Evolutionary conservation across 2,888 invertebrate species (phyloP).

Genomic region (Erpobdella octoculata): DNA sequence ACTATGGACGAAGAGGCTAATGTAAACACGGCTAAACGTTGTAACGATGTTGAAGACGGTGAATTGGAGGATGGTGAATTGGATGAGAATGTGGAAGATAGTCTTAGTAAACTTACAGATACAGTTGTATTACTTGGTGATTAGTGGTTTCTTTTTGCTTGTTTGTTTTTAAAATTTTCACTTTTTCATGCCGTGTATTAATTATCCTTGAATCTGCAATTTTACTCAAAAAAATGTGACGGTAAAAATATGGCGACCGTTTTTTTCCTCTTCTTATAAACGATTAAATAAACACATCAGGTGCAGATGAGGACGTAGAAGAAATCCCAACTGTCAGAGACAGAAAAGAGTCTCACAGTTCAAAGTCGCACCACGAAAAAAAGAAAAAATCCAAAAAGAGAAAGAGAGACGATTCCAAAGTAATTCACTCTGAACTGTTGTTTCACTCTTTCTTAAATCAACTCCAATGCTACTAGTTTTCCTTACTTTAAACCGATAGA

Average conservation of each 20-base stretch:
- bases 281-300: too few relatives aligned
- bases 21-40: background rate
- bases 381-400: conserved; percentile 11
- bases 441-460: too few relatives aligned
- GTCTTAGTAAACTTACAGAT: background rate
- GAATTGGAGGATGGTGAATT: conserved; percentile 31
- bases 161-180: background rate
- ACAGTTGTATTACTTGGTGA: background rate
- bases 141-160: background rate
- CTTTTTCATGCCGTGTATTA: background rate
- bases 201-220: background rate
- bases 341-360: too few relatives aligned
- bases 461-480: too few relatives aligned
- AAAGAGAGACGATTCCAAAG: background rate
- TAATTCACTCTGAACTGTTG: background rate
- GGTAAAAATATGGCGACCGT: too few relatives aligned
- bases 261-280: too few relatives aligned
- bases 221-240: background rate
- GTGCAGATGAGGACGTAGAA: background rate
- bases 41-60: conserved; percentile 23
- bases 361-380: background rate
- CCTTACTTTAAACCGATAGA: too few relatives aligned
- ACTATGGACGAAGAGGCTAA: background rate
- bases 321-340: background rate
- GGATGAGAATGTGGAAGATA: conserved; percentile 24